Base-by-base conservation (phyloP, 2,113 vertebrate genomes). In the Eleginops maclovinus region DNA sequence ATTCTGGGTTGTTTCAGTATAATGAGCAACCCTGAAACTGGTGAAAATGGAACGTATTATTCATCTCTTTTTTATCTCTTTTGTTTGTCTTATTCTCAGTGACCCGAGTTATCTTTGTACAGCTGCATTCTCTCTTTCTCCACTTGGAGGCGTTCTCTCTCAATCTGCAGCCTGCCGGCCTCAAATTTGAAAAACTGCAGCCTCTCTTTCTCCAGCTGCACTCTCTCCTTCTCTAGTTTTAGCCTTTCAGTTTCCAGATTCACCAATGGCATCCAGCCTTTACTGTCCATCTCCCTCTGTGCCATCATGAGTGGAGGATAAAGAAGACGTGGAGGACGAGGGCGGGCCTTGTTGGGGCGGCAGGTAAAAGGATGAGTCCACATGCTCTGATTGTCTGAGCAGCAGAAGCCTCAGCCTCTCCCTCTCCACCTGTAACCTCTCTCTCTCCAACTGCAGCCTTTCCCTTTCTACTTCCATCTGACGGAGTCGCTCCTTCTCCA, bases 151-250 rank as follows among this genome's bases (percentile, higher is more conserved):
- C 96, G 96, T 26, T 99, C 97, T 92, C 97, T 96, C 87, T 98
- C 97, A 40, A 98, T 97, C 93, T 98, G 96, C 81, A 97, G 93
- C 86, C 97, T 95, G 80, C 97, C 96, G 0, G 96, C 95, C 84
- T 98, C 97, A 73, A 97, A 98, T 84, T 97, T 98, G 2, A 98
- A 89, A 79, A 98, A 97, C 88, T 98, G 97, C 78, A 99, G 93
- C 77, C 96, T 93, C 75, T 98, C 97, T 17, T 97, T 98, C 72
- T 98, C 96, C 65, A 99, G 90, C 70, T 97, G 96, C 80, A 98
- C 93, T 56, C 96, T 95, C 87, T 98, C 97, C 72, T 96, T 95
- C 89, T 99, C 97, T 5, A 99, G 94, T 91, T 96, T 97, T 53
- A 99, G 70, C 91, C 96, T 96, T 70, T 97, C 96, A 0, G 95